Percentiles rank a stretch among this genome's conserved stretches.
Evolutionary conservation across 2,888 invertebrate genomes (phyloP).

Genomic region (Rugalucina vietnamica): DNA sequence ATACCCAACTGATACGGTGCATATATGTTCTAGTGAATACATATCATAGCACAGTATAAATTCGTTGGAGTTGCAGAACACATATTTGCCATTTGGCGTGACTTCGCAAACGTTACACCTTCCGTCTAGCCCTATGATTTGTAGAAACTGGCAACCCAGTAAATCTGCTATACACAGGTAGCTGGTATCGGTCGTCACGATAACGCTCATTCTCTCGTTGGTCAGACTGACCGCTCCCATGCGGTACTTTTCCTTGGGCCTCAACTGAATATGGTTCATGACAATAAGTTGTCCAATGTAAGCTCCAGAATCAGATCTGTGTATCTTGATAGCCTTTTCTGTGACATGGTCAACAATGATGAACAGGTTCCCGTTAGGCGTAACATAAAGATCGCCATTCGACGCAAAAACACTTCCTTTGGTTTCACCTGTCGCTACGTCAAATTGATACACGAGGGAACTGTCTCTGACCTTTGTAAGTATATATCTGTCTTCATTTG

Average conservation of each 20-base stretch:
- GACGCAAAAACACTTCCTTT: slow-evolving; percentile 76
- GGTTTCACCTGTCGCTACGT: slow-evolving; percentile 76
- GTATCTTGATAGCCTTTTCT: slow-evolving; percentile 81
- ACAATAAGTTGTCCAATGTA: slow-evolving; percentile 82
- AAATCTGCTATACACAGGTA: slow-evolving; percentile 81
- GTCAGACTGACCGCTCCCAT: slow-evolving; percentile 73
- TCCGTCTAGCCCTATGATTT: slow-evolving; percentile 78
- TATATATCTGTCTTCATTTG: slow-evolving; percentile 70
- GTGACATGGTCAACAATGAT: slow-evolving; percentile 80
- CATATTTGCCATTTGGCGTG: slow-evolving; percentile 76
- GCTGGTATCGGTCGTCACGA: slow-evolving; percentile 79
- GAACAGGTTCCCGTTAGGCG: slow-evolving; percentile 76
- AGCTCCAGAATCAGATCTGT: slow-evolving; percentile 75
- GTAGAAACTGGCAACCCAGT: slow-evolving; percentile 74
- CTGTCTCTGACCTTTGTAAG: slow-evolving; percentile 75
- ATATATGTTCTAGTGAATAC: slow-evolving; percentile 73
- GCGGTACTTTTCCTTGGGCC: slow-evolving; percentile 78
- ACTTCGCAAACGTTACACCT: slow-evolving; percentile 76
- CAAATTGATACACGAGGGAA: slow-evolving; percentile 73
- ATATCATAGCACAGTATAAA: slow-evolving; percentile 78
- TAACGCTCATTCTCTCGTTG: slow-evolving; percentile 75
- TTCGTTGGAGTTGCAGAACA: slow-evolving; percentile 79
- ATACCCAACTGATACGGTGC: slow-evolving; percentile 71
- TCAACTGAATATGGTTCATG: slow-evolving; percentile 78
- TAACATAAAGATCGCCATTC: slow-evolving; percentile 78